Conservation (phyloP, 2,797 vertebrate genomes). For the Manis javanica region DNA sequence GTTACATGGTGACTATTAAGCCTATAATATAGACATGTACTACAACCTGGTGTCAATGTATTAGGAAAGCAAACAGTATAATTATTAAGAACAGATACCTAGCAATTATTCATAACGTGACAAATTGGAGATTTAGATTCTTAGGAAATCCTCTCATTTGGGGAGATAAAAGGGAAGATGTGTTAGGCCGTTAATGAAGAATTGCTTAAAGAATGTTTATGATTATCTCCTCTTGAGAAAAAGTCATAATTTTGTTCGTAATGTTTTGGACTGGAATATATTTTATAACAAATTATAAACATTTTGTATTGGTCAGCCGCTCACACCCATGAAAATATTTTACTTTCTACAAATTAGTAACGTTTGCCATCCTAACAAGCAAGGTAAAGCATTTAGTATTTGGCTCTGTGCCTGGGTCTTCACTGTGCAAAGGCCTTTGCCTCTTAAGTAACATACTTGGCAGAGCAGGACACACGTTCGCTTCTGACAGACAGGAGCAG, state of each 20-base stretch:
- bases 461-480: not conserved
- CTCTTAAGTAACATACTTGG: not conserved
- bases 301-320: not conserved
- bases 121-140: constrained; percentile 4
- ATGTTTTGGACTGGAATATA: not conserved
- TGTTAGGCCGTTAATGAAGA: not conserved
- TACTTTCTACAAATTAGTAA: not conserved
- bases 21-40: not conserved
- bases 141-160: not conserved
- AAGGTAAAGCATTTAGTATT: not conserved
- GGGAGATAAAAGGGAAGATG: not conserved
- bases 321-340: not conserved
- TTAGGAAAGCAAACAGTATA: not conserved
- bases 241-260: constrained; percentile 13
- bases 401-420: not conserved
- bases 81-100: constrained; percentile 6
- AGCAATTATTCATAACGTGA: not conserved
- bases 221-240: not conserved
- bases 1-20: not conserved
- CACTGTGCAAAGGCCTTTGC: not conserved
- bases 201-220: constrained; percentile 30
- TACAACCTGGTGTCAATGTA: not conserved
- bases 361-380: not conserved
- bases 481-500: not conserved
- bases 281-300: not conserved